Evolutionary conservation across 2,113 vertebrate genomes (phyloP).

Genomic region (Leucopternis melanops): DNA sequence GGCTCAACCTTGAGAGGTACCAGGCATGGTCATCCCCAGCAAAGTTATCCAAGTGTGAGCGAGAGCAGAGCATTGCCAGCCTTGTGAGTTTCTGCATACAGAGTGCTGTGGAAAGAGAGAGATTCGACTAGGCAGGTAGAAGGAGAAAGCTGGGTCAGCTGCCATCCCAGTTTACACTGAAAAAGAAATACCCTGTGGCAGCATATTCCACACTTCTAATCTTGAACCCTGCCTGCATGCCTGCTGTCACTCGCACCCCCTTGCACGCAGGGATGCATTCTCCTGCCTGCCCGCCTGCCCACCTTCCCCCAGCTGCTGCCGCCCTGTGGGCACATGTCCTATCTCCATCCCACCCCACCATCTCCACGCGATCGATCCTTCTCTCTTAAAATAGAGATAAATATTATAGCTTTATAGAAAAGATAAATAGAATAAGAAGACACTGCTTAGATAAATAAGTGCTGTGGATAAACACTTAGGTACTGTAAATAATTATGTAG

Average conservation of each 20-base stretch:
- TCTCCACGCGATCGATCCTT: fast-evolving
- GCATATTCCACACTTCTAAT: constrained; percentile 39
- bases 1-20: neutral
- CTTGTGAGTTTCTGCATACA: neutral
- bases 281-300: neutral
- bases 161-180: constrained; percentile 16
- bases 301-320: neutral
- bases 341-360: neutral
- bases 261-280: neutral
- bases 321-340: neutral
- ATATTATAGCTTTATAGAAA: neutral
- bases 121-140: constrained; percentile 65
- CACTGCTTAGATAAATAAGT: constrained; percentile 15
- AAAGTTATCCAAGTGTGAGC: neutral
- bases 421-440: constrained; percentile 6
- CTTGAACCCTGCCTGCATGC: neutral
- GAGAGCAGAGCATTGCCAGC: neutral
- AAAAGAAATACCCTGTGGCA: constrained; percentile 48
- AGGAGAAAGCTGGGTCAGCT: constrained; percentile 67
- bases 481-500: neutral
- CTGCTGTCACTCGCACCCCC: neutral
- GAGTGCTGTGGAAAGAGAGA: neutral
- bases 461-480: neutral
- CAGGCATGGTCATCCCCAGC: neutral
- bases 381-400: constrained; percentile 50